A percentile compares a stretch with the other conserved stretches of the same genome.
These are phyloP conservation scores for Cyprinodon variegatus DNA, from an alignment of 2,113 vertebrate genomes.

Conservation along the genomic window DNA sequence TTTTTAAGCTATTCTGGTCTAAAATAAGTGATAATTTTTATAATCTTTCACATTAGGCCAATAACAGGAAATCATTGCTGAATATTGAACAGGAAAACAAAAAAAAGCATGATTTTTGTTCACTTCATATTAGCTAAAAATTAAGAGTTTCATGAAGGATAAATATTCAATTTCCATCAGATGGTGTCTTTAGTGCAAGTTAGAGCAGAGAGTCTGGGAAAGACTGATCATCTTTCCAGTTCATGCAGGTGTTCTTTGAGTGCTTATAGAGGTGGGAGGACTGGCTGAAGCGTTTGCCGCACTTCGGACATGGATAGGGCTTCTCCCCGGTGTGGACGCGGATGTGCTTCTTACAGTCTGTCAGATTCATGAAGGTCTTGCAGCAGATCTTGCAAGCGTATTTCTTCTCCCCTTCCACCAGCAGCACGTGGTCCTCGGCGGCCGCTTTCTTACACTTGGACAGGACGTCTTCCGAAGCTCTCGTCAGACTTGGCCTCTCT, in stretches of 20 bases:
- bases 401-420: constrained; percentile 95
- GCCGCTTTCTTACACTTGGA: constrained; percentile 98
- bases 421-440: constrained; percentile 91
- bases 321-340: constrained; percentile 95
- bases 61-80: constrained; percentile 1
- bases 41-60: constrained; percentile 6
- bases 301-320: constrained; percentile 93
- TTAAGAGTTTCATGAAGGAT: neutral
- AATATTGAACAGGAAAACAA: neutral
- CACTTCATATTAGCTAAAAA: neutral
- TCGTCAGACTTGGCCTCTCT: constrained; percentile 82
- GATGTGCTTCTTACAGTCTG: constrained; percentile 98
- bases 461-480: constrained; percentile 92
- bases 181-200: neutral
- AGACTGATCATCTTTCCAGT: constrained; percentile 87
- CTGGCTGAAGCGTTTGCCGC: constrained; percentile 96
- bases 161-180: neutral
- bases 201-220: constrained; percentile 85
- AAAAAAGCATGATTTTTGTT: neutral
- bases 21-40: neutral
- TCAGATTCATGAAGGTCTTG: constrained; percentile 95
- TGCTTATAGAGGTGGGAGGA: constrained; percentile 97
- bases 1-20: neutral
- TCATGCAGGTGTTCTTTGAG: constrained; percentile 93
- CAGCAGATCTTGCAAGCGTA: constrained; percentile 98